Percentiles rank a stretch among this genome's conserved stretches.
These are phyloP conservation scores for Pimephales promelas DNA, from an alignment of 2,113 vertebrate species.

Conservation along the genomic window DNA sequence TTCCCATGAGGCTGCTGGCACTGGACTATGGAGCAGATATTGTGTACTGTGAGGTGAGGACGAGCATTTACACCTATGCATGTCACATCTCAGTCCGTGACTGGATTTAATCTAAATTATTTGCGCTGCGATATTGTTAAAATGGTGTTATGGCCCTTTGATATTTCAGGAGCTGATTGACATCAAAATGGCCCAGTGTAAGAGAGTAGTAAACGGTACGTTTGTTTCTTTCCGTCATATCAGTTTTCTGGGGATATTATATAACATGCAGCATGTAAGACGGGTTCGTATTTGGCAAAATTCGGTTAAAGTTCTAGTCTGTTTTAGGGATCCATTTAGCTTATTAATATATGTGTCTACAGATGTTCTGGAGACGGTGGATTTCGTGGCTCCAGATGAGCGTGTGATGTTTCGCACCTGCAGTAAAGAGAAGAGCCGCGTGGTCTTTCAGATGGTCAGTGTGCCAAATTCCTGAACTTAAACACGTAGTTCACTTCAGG, in stretches of 20 bases:
- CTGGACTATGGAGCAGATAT: conserved; percentile 95
- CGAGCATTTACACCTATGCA: neutral
- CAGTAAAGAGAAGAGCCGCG: conserved; percentile 78
- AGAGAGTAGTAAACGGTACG: conserved; percentile 88
- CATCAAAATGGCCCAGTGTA: conserved; percentile 93
- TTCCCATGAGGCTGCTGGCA: conserved; percentile 94
- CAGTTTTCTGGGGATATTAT: neutral
- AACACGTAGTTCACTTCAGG: too few species aligned
- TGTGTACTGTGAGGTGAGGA: conserved; percentile 93
- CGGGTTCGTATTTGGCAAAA: too few species aligned
- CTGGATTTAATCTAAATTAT: neutral
- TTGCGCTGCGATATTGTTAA: neutral
- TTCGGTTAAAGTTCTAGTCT: too few species aligned
- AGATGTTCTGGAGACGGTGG: conserved; percentile 90
- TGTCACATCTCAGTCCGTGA: neutral
- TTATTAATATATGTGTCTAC: neutral
- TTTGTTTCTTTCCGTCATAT: conserved; percentile 6
- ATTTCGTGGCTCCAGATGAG: conserved; percentile 91
- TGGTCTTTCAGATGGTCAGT: conserved; percentile 96
- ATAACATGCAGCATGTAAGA: too few species aligned
- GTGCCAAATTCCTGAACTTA: neutral
- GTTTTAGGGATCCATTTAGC: too few species aligned
- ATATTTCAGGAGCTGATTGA: conserved; percentile 91
- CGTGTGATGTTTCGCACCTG: conserved; percentile 95
- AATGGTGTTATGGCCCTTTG: neutral